Percentiles rank a stretch among this genome's conserved stretches.
phyloP scores from a whole-genome alignment of 2,888 invertebrate genomes.

The Scotopteryx bipunctaria region DNA sequence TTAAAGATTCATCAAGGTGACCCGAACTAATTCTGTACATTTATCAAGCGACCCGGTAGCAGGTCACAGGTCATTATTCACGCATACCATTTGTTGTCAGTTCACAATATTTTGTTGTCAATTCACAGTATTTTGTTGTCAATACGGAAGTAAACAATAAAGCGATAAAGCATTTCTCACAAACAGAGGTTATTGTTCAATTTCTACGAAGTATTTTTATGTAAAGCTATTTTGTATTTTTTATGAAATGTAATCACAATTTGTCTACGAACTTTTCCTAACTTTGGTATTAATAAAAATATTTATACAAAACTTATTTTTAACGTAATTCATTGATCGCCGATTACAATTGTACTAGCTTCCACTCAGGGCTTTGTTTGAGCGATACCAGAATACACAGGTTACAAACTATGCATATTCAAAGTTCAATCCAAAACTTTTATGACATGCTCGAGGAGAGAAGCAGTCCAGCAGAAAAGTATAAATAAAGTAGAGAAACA shows the following conservation, averaged over 20 bases:
- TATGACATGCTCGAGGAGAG: too few species aligned
- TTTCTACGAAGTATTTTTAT: conserved; percentile 31
- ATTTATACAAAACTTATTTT: too few species aligned
- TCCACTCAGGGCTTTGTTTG: too few species aligned
- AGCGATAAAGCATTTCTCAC: conserved; percentile 56
- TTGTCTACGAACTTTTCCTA: too few species aligned
- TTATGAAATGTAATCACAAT: background rate
- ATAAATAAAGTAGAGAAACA: conserved; percentile 7
- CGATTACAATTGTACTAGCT: too few species aligned
- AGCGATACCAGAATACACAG: too few species aligned
- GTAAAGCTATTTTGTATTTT: background rate
- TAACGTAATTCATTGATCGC: too few species aligned
- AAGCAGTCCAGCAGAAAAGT: too few species aligned
- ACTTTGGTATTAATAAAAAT: too few species aligned
- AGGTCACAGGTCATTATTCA: conserved; percentile 65
- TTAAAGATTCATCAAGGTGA: conserved; percentile 12
- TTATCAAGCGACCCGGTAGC: conserved; percentile 53
- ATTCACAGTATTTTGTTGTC: conserved; percentile 51
- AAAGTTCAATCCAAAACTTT: too few species aligned
- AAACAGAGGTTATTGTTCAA: conserved; percentile 45
- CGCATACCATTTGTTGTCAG: conserved; percentile 52
- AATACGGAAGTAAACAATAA: conserved; percentile 60
- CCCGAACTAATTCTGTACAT: conserved; percentile 62
- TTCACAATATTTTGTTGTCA: too few species aligned
- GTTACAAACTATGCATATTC: too few species aligned